Base-by-base conservation (phyloP, 2,797 vertebrate species). In the Sphaeramia orbicularis region DNA sequence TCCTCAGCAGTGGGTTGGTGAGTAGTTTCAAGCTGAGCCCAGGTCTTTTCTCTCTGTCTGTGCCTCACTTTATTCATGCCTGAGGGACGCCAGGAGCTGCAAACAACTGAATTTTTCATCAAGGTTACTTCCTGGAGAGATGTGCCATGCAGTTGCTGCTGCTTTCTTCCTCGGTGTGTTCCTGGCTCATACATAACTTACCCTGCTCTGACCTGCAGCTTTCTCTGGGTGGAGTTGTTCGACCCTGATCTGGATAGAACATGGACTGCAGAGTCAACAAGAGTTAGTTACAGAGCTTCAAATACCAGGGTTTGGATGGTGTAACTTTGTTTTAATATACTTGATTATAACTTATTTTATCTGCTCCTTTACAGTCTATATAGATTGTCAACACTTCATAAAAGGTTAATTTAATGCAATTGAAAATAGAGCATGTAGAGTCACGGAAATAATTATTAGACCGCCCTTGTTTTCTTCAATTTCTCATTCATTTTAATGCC, bases 81-180 rank as follows among this genome's bases (percentile, higher is more conserved):
- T 91, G 88, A 91, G 92, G 93, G 91, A 93, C 75, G 77, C 86
- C 80, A 84, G 71, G 85, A 93, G 89, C 89, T 87, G 88, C 91
- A 93, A 93, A 91, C 91, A 92, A 92, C 92, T 93, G 90, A 92
- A 92, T 92, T 93, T 92, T 92, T 93, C 91, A 93, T 92, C 91
- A 93, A 94, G 91, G 88, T 92, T 93, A 91, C 90, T 93, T 92
- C 89, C 89, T 90, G 89, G 86, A 91, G 91, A 91, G 92, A 92
- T 86, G 91, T 86, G 86, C 83, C 86, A 82, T 83, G 81, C 85
- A 84, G 88, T 81, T 74, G 70, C 82, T 68, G 66, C 75, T 76
- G 78, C 84, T 84, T 81, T 86, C 82, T 83, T 78, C 80, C 77
- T 63, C 67, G 4, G 62, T 74, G 80, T 81, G 82, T 71, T 88